phyloP scores from a whole-genome alignment of 1,140 invertebrate genomes.

The Procambarus clarkii region DNA sequence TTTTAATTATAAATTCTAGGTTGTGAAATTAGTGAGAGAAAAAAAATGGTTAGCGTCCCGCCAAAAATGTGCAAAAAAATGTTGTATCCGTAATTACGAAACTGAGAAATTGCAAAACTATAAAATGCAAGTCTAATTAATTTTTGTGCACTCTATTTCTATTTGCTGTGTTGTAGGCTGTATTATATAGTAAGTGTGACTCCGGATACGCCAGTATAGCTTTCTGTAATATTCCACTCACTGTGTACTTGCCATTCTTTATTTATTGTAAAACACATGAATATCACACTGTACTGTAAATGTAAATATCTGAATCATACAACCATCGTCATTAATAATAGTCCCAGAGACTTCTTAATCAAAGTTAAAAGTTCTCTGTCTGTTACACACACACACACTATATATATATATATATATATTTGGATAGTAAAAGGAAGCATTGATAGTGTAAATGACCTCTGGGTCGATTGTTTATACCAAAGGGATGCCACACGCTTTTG shows the following conservation, averaged over 20 bases:
- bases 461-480: slow-evolving; percentile 37
- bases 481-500: slow-evolving; percentile 1
- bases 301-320: slow-evolving; percentile 27
- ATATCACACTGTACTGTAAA: slow-evolving; percentile 18
- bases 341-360: not conserved
- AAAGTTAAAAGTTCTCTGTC: slow-evolving; percentile 20
- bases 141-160: not conserved
- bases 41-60: not conserved
- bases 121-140: not conserved
- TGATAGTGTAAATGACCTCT: slow-evolving; percentile 28
- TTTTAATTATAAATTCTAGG: not conserved
- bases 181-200: not conserved
- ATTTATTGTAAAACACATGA: slow-evolving; percentile 45
- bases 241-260: slow-evolving; percentile 14
- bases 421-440: slow-evolving; percentile 31
- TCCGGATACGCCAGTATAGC: slow-evolving; percentile 13
- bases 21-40: not conserved
- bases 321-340: slow-evolving; percentile 27
- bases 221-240: slow-evolving; percentile 15
- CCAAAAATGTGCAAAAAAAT: not conserved
- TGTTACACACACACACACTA: slow-evolving; percentile 24
- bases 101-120: not conserved
- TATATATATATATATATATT: not conserved
- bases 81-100: not conserved
- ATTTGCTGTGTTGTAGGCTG: not conserved